Evolutionary conservation across 2,888 invertebrate genomes (phyloP).

Genomic region (Abrostola tripartita): DNA sequence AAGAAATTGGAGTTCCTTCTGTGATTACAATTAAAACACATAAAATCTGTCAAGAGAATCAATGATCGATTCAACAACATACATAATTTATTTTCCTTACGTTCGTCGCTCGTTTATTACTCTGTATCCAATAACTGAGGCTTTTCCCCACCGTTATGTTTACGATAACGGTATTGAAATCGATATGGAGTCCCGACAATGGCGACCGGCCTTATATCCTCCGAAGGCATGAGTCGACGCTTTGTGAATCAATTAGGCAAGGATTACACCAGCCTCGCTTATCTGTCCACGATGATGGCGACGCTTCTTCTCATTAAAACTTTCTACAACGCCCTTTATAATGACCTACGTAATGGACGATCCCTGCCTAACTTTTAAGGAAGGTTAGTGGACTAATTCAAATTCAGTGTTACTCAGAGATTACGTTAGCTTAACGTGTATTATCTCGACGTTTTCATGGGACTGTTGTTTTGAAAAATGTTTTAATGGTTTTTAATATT

Average conservation of each 20-base stretch:
- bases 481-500: conserved; percentile 53
- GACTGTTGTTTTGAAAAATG: conserved; percentile 50
- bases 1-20: background rate
- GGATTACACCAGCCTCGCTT: conserved; percentile 65
- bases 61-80: conserved; percentile 20
- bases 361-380: conserved; percentile 60
- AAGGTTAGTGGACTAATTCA: conserved; percentile 64
- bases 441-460: conserved; percentile 42
- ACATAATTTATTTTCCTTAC: conserved; percentile 19
- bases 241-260: conserved; percentile 76
- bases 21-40: conserved; percentile 11
- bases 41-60: conserved; percentile 10
- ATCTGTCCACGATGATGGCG: conserved; percentile 65
- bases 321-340: conserved; percentile 71
- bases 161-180: conserved; percentile 50
- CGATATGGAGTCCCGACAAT: conserved; percentile 47
- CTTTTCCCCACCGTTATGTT: conserved; percentile 33
- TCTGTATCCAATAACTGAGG: conserved; percentile 29
- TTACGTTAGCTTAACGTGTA: conserved; percentile 53
- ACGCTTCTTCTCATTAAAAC: conserved; percentile 78
- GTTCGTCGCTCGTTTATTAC: conserved; percentile 23
- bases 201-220: conserved; percentile 45
- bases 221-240: conserved; percentile 63
- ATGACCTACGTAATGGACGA: conserved; percentile 71
- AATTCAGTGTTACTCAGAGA: conserved; percentile 61